These are phyloP conservation scores for Adelosebastes latens DNA, from an alignment of 2,797 vertebrate genomes.

Conservation along the genomic window DNA sequence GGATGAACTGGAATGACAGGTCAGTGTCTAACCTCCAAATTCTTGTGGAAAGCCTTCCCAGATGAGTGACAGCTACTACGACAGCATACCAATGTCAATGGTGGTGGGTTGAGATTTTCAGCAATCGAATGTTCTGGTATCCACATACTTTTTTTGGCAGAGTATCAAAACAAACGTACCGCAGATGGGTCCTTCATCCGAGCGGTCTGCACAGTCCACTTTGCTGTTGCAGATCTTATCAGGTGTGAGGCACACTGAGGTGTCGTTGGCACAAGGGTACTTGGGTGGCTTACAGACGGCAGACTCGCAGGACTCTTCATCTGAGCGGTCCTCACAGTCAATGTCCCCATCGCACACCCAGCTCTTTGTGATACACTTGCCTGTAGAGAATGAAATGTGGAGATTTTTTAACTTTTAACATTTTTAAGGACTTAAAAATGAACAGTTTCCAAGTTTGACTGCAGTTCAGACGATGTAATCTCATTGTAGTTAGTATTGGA, in stretches of 20 bases:
- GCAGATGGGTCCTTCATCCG: constrained; percentile 95
- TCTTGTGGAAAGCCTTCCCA: background rate
- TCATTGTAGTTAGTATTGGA: background rate
- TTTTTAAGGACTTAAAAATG: background rate
- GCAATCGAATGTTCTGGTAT: background rate
- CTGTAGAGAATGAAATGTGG: constrained; percentile 68
- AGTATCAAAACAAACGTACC: constrained; percentile 76
- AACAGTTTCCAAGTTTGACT: background rate
- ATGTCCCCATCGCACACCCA: constrained; percentile 99
- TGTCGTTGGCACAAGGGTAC: constrained; percentile 95
- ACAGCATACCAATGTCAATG: background rate
- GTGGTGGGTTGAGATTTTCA: background rate
- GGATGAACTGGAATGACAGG: background rate
- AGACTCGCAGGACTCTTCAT: constrained; percentile 93
- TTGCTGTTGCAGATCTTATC: constrained; percentile 96
- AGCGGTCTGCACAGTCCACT: constrained; percentile 94
- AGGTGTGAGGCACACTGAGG: constrained; percentile 91
- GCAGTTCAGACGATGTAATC: background rate
- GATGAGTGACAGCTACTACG: background rate
- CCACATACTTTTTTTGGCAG: background rate
- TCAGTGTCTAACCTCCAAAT: background rate
- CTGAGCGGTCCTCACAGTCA: constrained; percentile 97
- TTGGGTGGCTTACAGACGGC: constrained; percentile 94
- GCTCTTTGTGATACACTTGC: constrained; percentile 98
- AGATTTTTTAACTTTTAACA: background rate